Conservation (phyloP, 2,797 vertebrate species). For the Alectoris magna region DNA sequence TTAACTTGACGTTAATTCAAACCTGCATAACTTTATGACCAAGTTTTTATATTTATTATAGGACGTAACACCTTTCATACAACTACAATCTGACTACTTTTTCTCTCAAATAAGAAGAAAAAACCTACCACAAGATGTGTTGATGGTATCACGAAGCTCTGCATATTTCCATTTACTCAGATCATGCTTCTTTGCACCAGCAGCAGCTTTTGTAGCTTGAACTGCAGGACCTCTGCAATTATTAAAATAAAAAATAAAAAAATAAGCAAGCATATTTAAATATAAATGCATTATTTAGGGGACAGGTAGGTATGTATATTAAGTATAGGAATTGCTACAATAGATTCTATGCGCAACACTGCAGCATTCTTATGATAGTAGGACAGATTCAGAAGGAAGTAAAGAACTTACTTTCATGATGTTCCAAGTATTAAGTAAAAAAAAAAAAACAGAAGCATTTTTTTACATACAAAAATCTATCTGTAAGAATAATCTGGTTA, state of each 20-base stretch:
- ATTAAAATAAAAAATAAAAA: slow-evolving; percentile 19
- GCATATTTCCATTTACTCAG: slow-evolving; percentile 99
- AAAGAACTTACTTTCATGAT: background rate
- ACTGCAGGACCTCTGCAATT: slow-evolving; percentile 90
- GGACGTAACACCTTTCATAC: background rate
- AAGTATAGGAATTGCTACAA: background rate
- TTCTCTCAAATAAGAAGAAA: background rate
- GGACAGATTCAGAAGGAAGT: background rate
- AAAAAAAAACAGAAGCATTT: background rate
- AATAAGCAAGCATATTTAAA: background rate
- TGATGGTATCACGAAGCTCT: slow-evolving; percentile 97
- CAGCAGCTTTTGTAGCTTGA: slow-evolving; percentile 93
- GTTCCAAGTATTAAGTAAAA: background rate
- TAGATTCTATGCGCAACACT: background rate
- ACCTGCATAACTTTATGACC: background rate
- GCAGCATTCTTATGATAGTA: background rate
- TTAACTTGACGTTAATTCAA: background rate
- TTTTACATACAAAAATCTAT: background rate
- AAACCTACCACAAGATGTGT: slow-evolving; percentile 96
- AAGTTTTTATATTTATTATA: background rate
- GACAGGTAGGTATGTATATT: background rate
- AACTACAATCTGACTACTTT: background rate
- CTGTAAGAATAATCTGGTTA: background rate
- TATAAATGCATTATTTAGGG: background rate
- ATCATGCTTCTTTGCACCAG: slow-evolving; percentile 94